These are phyloP conservation scores for Scomber colias DNA, from an alignment of 2,113 vertebrate genomes.

Conservation along the genomic window DNA sequence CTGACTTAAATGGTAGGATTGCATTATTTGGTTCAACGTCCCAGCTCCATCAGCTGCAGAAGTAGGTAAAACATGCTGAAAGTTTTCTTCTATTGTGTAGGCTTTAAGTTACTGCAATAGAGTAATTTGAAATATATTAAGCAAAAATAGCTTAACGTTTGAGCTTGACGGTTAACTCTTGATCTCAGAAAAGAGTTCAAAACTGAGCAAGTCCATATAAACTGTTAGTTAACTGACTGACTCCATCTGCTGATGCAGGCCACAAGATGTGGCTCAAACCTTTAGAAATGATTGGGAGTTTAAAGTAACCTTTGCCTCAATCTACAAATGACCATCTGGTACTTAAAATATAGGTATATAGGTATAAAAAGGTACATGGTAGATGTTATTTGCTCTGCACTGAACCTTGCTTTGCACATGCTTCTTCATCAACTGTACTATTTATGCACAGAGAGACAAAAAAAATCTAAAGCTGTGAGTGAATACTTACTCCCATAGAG, in stretches of 20 bases:
- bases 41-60: slow-evolving; percentile 34
- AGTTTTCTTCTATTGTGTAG: slow-evolving; percentile 13
- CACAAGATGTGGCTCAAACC: not conserved
- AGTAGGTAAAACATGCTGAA: slow-evolving; percentile 6
- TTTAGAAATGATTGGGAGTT: not conserved
- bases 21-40: slow-evolving; percentile 35
- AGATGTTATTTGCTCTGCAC: slow-evolving; percentile 61
- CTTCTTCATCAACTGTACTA: slow-evolving; percentile 73
- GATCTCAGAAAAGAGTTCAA: not conserved
- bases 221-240: not conserved
- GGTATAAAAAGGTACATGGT: slow-evolving; percentile 37
- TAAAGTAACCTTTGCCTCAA: slow-evolving; percentile 12
- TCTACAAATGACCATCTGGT: slow-evolving; percentile 34
- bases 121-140: slow-evolving; percentile 20
- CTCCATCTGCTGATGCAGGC: not conserved
- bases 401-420: slow-evolving; percentile 73
- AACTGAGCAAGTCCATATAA: not conserved
- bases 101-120: slow-evolving; percentile 11
- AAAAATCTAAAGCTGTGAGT: slow-evolving; percentile 65
- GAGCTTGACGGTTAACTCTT: not conserved
- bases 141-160: not conserved
- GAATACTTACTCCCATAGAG: slow-evolving; percentile 46
- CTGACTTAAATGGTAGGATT: slow-evolving; percentile 35
- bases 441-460: slow-evolving; percentile 69
- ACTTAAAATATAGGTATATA: slow-evolving; percentile 23